These are phyloP conservation scores for Digitonthophagus gazella DNA, from an alignment of 2,888 invertebrate species.

Conservation along the genomic window DNA sequence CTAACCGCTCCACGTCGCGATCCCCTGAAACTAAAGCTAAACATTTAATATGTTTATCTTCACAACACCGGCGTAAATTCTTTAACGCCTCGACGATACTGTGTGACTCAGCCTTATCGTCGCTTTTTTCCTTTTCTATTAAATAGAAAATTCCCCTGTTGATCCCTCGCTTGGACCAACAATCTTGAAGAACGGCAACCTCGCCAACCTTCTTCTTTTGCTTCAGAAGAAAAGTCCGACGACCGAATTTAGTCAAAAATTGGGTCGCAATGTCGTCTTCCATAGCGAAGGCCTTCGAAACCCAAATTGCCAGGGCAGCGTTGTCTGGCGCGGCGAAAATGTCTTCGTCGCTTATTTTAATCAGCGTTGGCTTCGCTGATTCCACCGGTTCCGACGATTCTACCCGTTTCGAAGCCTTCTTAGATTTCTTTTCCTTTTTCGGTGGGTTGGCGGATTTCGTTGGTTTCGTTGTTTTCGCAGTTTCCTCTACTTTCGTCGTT, in stretches of 20 bases:
- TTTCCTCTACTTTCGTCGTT: too few relatives aligned
- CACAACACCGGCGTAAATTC: background rate
- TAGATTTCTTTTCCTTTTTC: too few relatives aligned
- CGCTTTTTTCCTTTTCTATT: background rate
- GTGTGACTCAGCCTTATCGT: background rate
- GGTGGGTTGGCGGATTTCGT: too few relatives aligned
- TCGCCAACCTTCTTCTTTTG: background rate
- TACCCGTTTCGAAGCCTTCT: too few relatives aligned
- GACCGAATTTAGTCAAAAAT: background rate
- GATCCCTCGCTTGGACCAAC: background rate
- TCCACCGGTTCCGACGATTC: too few relatives aligned
- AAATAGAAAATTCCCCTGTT: background rate
- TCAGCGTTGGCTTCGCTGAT: too few relatives aligned
- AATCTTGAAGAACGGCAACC: background rate
- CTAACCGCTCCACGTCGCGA: background rate
- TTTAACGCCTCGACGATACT: background rate
- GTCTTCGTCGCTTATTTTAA: too few relatives aligned
- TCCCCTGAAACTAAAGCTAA: background rate
- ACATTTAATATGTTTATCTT: background rate
- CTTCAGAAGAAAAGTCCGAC: background rate
- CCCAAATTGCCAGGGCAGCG: too few relatives aligned
- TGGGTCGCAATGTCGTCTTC: background rate
- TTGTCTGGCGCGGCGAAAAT: too few relatives aligned
- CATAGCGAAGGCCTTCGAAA: too few relatives aligned
- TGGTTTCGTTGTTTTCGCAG: too few relatives aligned